Evolutionary conservation across 2,113 vertebrate species (phyloP), one percentile per base, ranked within the genome.

Genomic region (Thamnophis sirtalis): DNA sequence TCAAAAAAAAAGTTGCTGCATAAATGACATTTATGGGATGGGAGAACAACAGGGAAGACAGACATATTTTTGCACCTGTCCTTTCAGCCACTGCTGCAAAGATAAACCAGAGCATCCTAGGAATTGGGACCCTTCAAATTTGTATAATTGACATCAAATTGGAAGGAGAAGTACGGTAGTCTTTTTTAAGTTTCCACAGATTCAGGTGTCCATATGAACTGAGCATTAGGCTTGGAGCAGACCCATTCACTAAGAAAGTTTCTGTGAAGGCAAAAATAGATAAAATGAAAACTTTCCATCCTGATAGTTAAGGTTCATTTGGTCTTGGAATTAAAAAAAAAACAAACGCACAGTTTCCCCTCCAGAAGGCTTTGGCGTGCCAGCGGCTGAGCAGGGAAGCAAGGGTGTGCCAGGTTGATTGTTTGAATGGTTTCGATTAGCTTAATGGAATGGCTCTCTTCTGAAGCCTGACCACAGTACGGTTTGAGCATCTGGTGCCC

Each of bases 371-470:
- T 38, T 86, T 60, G 84, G 1, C 0, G 0, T 68, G 92, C 9
- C 73, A 4, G 0, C 19, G 92, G 51, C 92, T 91, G 92, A 92
- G 19, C 22, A 54, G 68, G 50, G 55, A 17, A 17, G 58, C 87
- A 49, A 55, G 0, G 19, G 89, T 50, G 80, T 93, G 33, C 89
- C 91, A 87, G 87, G 93, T 22, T 95, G 95, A 84, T n/a, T 93
- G 95, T 87, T 88, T 89, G 94, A 93, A 95, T 91, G 89, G 92
- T 94, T 91, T 94, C 48, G 73, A 90, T 93, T 94, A 91, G 87
- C 88, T 84, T 93, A 28, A 91, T 94, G 92, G 91, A 93, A n/a
- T 0, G 7, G 88, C 93, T 87, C 94, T 91, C 88, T 92, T 91
- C 91, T 63, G 4, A 48, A 94, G 4, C 93, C 55, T 92, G 49